phyloP scores from a whole-genome alignment of 2,888 invertebrate species.

The Spisula subtruncata region DNA sequence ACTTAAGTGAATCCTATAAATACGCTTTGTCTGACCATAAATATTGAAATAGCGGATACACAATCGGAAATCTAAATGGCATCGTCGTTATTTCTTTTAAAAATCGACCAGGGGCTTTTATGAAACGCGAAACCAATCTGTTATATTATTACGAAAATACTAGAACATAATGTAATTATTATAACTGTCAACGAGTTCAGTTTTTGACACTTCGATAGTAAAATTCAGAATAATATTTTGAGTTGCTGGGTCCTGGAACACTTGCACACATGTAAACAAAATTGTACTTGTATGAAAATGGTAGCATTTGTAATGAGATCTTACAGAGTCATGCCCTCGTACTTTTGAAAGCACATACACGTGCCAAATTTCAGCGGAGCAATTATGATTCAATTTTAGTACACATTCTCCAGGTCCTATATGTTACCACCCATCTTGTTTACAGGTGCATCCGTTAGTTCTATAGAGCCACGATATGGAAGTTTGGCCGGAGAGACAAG shows the following conservation, averaged over 20 bases:
- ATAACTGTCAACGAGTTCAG: too few relatives aligned
- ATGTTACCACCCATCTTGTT: neutral
- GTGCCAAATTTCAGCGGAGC: neutral
- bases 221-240: too few relatives aligned
- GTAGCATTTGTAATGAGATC: neutral
- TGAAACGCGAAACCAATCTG: neutral
- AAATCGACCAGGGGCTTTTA: neutral
- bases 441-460: slow-evolving; percentile 45
- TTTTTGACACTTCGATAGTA: too few relatives aligned
- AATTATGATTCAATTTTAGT: neutral
- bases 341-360: neutral
- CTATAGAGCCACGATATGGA: slow-evolving; percentile 71
- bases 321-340: neutral
- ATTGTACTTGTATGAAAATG: too few relatives aligned
- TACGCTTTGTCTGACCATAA: neutral
- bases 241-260: too few relatives aligned
- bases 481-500: slow-evolving; percentile 78
- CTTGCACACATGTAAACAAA: too few relatives aligned
- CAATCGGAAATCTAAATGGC: neutral
- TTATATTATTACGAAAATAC: too few relatives aligned
- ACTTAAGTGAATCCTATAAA: neutral
- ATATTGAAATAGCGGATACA: neutral
- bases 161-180: too few relatives aligned
- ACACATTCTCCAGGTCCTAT: neutral
- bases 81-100: neutral